phyloP scores from a whole-genome alignment of 2,888 invertebrate species.

The Torymus aiolomorphi region DNA sequence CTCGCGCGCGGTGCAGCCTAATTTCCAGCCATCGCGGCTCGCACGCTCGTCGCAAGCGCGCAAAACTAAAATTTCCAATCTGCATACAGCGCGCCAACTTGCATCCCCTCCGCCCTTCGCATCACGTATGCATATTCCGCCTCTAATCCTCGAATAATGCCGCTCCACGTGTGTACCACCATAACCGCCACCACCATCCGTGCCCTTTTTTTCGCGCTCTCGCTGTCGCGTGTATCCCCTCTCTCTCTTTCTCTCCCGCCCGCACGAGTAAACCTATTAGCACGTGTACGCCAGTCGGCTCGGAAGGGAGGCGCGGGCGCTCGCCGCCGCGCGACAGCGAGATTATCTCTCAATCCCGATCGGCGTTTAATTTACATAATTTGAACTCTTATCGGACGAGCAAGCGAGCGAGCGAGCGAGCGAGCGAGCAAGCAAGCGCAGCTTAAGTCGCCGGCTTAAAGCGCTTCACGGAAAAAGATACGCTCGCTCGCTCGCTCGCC shows the following conservation, averaged over 20 bases:
- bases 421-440: not conserved
- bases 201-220: not conserved
- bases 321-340: constrained; percentile 27
- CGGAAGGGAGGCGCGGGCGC: not conserved
- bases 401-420: not conserved
- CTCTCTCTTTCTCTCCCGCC: not conserved
- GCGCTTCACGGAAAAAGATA: constrained; percentile 44
- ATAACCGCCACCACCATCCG: too few species aligned
- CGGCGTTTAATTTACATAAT: constrained; percentile 57
- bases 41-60: not conserved
- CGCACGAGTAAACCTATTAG: constrained; percentile 46
- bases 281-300: not conserved
- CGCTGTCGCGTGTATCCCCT: not conserved
- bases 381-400: constrained; percentile 50
- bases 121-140: constrained; percentile 39
- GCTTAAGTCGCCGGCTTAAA: constrained; percentile 46
- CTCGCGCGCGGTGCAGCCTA: not conserved
- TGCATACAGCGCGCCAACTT: constrained; percentile 11
- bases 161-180: too few species aligned
- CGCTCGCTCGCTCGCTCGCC: not conserved
- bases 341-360: constrained; percentile 57
- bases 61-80: constrained; percentile 51
- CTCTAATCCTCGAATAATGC: constrained; percentile 40
- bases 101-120: not conserved
- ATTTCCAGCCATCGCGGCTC: not conserved